Base-by-base conservation (phyloP, 2,797 vertebrate genomes). In the Ptychadena robeensis region DNA sequence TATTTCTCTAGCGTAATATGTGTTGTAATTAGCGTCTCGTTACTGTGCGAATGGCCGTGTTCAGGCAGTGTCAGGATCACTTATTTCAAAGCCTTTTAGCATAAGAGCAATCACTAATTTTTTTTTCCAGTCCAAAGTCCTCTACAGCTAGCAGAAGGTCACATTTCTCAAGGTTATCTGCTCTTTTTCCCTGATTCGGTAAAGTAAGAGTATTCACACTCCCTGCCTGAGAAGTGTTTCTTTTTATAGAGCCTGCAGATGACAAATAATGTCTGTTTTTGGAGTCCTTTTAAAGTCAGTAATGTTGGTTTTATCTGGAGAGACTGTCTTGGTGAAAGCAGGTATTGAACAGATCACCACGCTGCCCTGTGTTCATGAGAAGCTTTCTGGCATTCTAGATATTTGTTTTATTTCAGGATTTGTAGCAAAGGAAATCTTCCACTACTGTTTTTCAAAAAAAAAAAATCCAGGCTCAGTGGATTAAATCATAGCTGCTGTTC, bases 151-250 rank as follows among this genome's bases (percentile, higher is more conserved):
- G 88, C 85, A 87, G 90, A 94, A 95, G 93, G 93, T 93, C 91
- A 4, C 86, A 77, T 88, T 85, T 90, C 82, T 79, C 91, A 93
- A 94, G 92, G 94, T 94, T 93, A 94, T 95, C 93, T 93, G 83
- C 88, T 89, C 90, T 91, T 93, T 92, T 89, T 89, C 77, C 90
- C 90, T 77, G 90, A 93, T 93, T 93, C 92, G 92, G 91, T 91
- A 92, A 94, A 93, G 91, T 94, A 89, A 87, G 90, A 89, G 90
- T 88, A 93, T 94, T 94, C 92, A 93, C 93, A 92, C 93, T 92
- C 90, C 87, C 85, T 89, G 91, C 89, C 91, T 90, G 92, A 93
- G 90, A 94, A 94, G 92, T 93, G 93, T 89, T 94, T 93, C 93
- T 94, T 94, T 94, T 95, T 94, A 94, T 94, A 94, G 93, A 92